Evolutionary conservation across 2,888 invertebrate genomes (phyloP).

Genomic region (Hoplodrina blanda): DNA sequence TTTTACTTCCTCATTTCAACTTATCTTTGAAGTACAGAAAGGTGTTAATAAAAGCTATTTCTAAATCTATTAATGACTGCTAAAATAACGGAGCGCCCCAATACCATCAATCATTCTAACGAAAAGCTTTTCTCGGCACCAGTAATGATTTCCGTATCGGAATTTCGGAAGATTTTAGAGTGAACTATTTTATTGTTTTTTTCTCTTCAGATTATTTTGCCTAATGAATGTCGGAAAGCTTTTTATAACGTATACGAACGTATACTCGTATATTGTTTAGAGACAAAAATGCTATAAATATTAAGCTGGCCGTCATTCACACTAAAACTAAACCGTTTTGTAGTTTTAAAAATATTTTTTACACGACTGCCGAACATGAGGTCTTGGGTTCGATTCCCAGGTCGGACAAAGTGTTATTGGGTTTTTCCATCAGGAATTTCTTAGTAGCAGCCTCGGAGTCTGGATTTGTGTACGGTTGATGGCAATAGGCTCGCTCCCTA

Average conservation of each 20-base stretch:
- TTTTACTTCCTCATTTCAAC: no score
- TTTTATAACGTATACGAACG: background rate
- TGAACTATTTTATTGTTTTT: conserved; percentile 11
- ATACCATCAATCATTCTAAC: conserved; percentile 23
- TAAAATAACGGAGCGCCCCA: conserved; percentile 10
- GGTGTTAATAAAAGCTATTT: conserved; percentile 8
- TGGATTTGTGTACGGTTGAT: no score
- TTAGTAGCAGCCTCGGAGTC: no score
- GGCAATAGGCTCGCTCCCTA: no score
- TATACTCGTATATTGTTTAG: background rate
- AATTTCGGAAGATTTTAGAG: background rate
- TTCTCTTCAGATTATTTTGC: background rate
- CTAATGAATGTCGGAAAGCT: background rate
- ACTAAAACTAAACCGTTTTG: background rate
- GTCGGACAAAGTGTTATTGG: no score
- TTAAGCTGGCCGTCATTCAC: background rate
- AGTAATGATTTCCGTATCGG: background rate
- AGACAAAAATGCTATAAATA: background rate
- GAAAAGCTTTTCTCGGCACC: conserved; percentile 2
- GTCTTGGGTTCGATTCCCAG: no score
- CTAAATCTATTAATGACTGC: conserved; percentile 11
- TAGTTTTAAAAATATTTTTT: background rate
- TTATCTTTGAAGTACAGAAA: conserved; percentile 5
- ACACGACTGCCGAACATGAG: no score
- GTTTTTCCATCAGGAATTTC: no score